Evolutionary conservation across 1,140 invertebrate genomes (phyloP).

Genomic region (Octopus sinensis): DNA sequence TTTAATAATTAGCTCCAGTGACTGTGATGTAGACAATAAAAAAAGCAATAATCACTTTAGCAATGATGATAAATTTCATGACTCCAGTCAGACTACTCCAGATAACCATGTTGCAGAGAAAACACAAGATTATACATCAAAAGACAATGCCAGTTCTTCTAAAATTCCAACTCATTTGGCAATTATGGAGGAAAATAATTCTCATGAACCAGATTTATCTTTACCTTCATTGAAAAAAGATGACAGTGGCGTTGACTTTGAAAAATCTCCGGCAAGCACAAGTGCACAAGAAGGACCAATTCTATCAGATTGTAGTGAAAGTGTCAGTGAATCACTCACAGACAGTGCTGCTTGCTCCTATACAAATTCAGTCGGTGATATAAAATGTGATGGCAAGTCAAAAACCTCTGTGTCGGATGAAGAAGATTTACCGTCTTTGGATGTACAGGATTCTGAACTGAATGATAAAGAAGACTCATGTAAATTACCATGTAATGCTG

Average conservation of each 20-base stretch:
- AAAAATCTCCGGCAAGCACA: conserved; percentile 41
- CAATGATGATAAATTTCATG: background rate
- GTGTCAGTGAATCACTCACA: conserved; percentile 30
- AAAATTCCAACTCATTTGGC: background rate
- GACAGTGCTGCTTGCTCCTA: conserved; percentile 19
- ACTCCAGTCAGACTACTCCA: background rate
- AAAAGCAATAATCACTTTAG: conserved; percentile 1
- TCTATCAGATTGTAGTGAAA: conserved; percentile 31
- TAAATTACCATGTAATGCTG: background rate
- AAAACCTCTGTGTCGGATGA: conserved; percentile 6
- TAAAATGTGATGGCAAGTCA: conserved; percentile 22
- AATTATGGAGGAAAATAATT: background rate
- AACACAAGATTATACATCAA: background rate
- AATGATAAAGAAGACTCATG: background rate
- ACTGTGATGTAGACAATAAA: background rate
- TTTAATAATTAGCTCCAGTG: background rate
- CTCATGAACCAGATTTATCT: background rate
- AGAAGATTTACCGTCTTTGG: conserved; percentile 13
- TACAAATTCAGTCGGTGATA: conserved; percentile 22
- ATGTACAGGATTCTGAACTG: conserved; percentile 22
- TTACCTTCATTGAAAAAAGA: conserved; percentile 47
- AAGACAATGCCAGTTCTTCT: background rate
- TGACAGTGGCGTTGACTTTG: conserved; percentile 52
- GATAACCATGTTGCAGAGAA: background rate
- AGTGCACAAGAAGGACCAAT: conserved; percentile 34